A percentile compares a stretch with the other conserved stretches of the same genome.
Evolutionary conservation across 1,140 invertebrate genomes (phyloP).

Genomic region (Orchesella cincta): DNA sequence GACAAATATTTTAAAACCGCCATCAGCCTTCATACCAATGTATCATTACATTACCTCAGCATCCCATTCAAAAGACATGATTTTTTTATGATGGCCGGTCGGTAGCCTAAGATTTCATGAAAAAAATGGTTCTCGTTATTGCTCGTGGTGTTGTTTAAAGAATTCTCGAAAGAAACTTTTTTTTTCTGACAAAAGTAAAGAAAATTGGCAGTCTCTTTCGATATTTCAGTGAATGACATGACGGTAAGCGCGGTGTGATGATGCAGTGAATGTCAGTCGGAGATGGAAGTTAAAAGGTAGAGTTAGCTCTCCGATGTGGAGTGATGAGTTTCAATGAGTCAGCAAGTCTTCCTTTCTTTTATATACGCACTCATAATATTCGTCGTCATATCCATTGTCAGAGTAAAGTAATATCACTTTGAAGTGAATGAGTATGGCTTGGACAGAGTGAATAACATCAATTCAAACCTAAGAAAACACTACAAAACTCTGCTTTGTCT

Average conservation of each 20-base stretch:
- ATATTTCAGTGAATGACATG: constrained; percentile 24
- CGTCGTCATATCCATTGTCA: constrained; percentile 5
- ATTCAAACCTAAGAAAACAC: constrained; percentile 8
- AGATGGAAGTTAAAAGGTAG: constrained; percentile 29
- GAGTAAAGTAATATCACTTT: background rate
- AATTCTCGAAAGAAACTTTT: constrained; percentile 19
- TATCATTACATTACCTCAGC: background rate
- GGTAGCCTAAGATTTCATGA: background rate
- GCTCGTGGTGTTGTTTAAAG: background rate
- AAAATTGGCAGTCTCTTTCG: constrained; percentile 30
- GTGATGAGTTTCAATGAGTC: constrained; percentile 29
- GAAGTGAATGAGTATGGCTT: background rate
- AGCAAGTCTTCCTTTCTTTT: background rate
- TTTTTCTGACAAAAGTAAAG: constrained; percentile 5
- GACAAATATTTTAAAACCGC: constrained; percentile 18
- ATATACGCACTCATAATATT: background rate
- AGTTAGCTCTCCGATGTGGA: constrained; percentile 7
- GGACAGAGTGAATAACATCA: constrained; percentile 5
- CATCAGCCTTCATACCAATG: constrained; percentile 8
- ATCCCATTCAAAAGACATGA: background rate
- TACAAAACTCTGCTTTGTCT: background rate
- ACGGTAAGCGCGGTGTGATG: background rate
- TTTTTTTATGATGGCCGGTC: background rate
- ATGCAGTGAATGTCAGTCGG: constrained; percentile 21
- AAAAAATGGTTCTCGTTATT: background rate